Conservation (phyloP, 2,888 invertebrate species). For the Steinernema hermaphroditum region DNA sequence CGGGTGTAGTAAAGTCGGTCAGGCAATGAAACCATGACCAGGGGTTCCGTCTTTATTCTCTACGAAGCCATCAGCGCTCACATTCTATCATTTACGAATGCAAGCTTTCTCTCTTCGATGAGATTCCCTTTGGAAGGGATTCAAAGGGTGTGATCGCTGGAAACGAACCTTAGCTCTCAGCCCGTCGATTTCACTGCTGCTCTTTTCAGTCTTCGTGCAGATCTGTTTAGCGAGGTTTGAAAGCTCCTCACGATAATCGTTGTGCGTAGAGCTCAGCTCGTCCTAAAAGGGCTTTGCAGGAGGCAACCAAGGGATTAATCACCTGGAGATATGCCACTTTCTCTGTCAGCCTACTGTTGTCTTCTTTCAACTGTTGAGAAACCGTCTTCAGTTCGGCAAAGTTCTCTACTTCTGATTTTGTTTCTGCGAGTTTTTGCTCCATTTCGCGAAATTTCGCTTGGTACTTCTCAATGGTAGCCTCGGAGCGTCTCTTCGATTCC, state of each 20-base stretch:
- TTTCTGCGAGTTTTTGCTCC: background rate
- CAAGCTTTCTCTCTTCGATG: constrained; percentile 4
- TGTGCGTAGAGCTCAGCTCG: constrained; percentile 49
- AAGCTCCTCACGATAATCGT: constrained; percentile 48
- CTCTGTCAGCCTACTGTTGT: constrained; percentile 36
- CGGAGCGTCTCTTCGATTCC: background rate
- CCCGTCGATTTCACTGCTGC: constrained; percentile 5
- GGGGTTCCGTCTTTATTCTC: background rate
- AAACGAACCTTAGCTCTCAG: background rate
- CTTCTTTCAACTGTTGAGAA: constrained; percentile 30
- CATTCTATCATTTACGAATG: background rate
- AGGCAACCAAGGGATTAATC: background rate
- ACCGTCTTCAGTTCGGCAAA: background rate
- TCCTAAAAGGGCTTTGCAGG: constrained; percentile 36
- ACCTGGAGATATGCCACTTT: constrained; percentile 41
- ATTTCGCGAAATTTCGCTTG: background rate
- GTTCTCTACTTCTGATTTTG: background rate
- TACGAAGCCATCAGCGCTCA: constrained; percentile 12
- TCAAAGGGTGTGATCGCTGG: no score
- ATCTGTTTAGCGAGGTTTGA: constrained; percentile 38
- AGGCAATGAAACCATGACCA: background rate
- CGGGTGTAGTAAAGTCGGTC: constrained; percentile 8
- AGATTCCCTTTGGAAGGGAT: no score
- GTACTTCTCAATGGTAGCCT: background rate
- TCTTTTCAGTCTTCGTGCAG: background rate